These are phyloP conservation scores for Caenorhabditis angaria DNA, from an alignment of 2,888 invertebrate genomes.

Conservation along the genomic window DNA sequence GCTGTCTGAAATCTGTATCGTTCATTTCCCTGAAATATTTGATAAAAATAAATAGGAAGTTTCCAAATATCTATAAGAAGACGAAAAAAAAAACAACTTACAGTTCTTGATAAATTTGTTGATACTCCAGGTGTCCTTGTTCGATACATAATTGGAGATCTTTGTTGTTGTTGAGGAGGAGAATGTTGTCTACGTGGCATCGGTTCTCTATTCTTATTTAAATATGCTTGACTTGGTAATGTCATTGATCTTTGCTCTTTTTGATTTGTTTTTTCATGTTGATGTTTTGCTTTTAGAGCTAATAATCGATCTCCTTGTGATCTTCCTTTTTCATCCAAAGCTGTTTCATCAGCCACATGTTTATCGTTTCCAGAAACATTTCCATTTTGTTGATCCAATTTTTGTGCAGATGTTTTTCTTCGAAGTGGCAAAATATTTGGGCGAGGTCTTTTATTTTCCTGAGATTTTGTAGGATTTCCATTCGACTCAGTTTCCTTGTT, in stretches of 20 bases:
- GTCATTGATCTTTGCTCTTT: conserved; percentile 10
- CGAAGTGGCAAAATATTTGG: conserved; percentile 36
- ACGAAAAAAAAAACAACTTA: conserved; percentile 9
- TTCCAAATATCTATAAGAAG: not conserved
- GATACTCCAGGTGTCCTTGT: conserved; percentile 15
- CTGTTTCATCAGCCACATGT: conserved; percentile 52
- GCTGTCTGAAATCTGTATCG: conserved; percentile 37
- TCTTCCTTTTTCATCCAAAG: conserved; percentile 61
- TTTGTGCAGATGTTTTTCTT: not conserved
- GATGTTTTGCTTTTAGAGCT: conserved; percentile 61
- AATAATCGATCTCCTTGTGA: conserved; percentile 69
- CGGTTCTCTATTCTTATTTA: conserved; percentile 32
- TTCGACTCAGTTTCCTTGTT: conserved; percentile 8
- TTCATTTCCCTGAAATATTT: conserved; percentile 40
- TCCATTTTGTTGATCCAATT: conserved; percentile 8
- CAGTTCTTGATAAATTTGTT: conserved; percentile 22
- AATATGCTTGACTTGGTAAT: conserved; percentile 36
- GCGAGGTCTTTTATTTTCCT: conserved; percentile 11
- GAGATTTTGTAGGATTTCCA: conserved; percentile 11
- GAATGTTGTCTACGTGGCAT: not conserved
- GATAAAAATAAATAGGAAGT: not conserved
- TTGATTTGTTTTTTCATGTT: conserved; percentile 32
- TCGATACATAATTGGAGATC: conserved; percentile 20
- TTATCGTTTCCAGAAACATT: not conserved
- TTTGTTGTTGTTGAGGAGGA: not conserved